A percentile compares a stretch with the other conserved stretches of the same genome.
phyloP scores from a whole-genome alignment of 2,113 vertebrate species.

The Poeciliopsis turrubarensis region DNA sequence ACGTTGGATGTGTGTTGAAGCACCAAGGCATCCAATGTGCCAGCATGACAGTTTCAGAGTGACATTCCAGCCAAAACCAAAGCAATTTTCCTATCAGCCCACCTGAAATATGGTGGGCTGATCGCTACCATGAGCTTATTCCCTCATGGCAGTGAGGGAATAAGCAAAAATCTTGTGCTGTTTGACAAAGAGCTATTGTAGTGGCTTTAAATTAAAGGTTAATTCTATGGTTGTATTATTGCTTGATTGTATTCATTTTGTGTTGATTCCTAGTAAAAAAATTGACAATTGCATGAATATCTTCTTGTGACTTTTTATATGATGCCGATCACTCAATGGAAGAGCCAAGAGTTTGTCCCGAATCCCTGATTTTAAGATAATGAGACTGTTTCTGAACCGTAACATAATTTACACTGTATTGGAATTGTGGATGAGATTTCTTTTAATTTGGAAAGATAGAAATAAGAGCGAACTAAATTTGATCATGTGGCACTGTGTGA shows the following conservation, averaged over 20 bases:
- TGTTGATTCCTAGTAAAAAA: neutral
- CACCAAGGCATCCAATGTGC: neutral
- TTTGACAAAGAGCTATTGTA: neutral
- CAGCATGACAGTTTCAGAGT: neutral
- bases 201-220: neutral
- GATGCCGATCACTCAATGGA: neutral
- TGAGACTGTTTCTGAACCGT: neutral
- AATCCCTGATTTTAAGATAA: neutral
- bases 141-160: neutral
- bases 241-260: neutral
- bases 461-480: neutral
- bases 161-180: too few relatives aligned
- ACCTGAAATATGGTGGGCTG: neutral
- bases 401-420: neutral
- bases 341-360: neutral
- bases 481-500: conserved; percentile 8
- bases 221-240: neutral
- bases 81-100: neutral
- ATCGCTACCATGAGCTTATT: too few relatives aligned
- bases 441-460: neutral
- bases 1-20: neutral
- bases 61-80: neutral
- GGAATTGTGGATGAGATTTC: neutral
- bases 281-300: too few relatives aligned
- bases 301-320: neutral